Evolutionary conservation across 2,113 vertebrate genomes (phyloP).

Genomic region (Felis chaus): DNA sequence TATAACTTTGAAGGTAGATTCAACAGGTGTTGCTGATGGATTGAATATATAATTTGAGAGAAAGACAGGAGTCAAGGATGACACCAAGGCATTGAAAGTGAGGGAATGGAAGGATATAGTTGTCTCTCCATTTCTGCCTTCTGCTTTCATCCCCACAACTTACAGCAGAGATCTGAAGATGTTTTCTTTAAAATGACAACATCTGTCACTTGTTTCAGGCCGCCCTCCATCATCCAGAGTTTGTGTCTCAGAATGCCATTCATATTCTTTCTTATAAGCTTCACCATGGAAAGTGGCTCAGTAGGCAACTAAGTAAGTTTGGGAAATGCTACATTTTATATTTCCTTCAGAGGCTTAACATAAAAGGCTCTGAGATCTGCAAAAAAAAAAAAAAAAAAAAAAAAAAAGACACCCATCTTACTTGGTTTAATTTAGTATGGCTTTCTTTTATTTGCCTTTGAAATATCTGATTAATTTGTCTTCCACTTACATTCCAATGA

Average conservation of each 20-base stretch:
- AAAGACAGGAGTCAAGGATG: neutral
- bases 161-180: neutral
- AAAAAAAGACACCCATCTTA: neutral
- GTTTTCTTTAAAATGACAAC: neutral
- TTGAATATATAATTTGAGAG: neutral
- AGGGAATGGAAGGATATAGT: neutral
- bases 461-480: neutral
- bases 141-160: neutral
- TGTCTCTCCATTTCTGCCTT: neutral
- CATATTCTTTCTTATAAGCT: neutral
- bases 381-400: neutral
- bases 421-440: neutral
- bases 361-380: neutral
- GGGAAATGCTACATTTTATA: neutral
- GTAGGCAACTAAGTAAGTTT: neutral
- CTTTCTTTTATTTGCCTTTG: neutral
- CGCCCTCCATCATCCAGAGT: neutral
- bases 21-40: neutral
- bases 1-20: neutral
- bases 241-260: neutral
- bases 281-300: neutral
- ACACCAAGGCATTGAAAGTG: rapidly evolving
- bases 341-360: neutral
- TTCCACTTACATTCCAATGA: neutral
- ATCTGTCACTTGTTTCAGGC: neutral